These are phyloP conservation scores for Meiosimyza decipiens DNA, from an alignment of 2,888 invertebrate species.

Conservation along the genomic window DNA sequence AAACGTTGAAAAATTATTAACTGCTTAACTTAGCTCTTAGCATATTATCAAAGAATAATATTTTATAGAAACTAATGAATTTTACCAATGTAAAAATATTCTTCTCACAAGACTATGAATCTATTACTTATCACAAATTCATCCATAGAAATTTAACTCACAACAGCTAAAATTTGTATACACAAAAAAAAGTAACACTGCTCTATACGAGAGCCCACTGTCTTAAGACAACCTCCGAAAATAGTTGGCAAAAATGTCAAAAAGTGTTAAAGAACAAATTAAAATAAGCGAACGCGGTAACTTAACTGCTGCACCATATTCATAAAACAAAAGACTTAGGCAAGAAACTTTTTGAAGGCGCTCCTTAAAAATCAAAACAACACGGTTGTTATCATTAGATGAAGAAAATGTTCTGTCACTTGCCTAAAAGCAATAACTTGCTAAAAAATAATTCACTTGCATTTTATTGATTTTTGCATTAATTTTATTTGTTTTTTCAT, in stretches of 20 bases:
- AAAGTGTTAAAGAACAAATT: slow-evolving; percentile 1
- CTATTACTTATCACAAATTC: too few relatives aligned
- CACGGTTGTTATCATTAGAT: not conserved
- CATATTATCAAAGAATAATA: too few relatives aligned
- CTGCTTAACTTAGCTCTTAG: too few relatives aligned
- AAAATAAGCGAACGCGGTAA: not conserved
- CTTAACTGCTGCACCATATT: not conserved
- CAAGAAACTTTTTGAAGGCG: not conserved
- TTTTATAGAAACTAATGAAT: too few relatives aligned
- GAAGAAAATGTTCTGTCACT: not conserved
- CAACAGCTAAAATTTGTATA: too few relatives aligned
- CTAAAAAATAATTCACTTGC: not conserved
- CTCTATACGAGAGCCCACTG: too few relatives aligned
- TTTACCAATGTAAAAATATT: too few relatives aligned
- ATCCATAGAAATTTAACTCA: too few relatives aligned
- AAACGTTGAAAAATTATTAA: too few relatives aligned
- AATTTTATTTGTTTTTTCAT: not conserved
- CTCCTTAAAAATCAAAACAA: not conserved
- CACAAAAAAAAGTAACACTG: too few relatives aligned
- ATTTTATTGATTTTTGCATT: not conserved
- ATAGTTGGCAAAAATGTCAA: slow-evolving; percentile 5
- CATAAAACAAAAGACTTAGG: not conserved
- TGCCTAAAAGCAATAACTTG: not conserved
- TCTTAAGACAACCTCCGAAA: not conserved
- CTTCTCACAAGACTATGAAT: too few relatives aligned